A percentile compares a stretch with the other conserved stretches of the same genome.
phyloP scores from a whole-genome alignment of 1,140 invertebrate genomes.

The Drosophila pruinosa region DNA sequence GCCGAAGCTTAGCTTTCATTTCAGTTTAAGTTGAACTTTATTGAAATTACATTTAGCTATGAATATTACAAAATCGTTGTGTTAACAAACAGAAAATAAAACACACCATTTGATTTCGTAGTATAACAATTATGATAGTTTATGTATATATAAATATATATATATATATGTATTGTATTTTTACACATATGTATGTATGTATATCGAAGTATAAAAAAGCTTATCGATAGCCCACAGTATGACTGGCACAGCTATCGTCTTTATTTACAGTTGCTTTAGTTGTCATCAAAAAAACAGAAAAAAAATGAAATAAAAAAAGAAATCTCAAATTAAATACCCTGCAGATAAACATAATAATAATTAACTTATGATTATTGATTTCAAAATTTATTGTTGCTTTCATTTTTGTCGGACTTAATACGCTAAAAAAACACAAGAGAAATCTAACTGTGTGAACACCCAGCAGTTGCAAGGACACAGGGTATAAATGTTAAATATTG shows the following conservation, averaged over 20 bases:
- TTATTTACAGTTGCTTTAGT: constrained; percentile 22
- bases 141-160: neutral
- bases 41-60: constrained; percentile 35
- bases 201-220: constrained; percentile 30
- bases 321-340: neutral
- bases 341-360: no score
- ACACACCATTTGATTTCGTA: neutral
- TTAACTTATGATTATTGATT: neutral
- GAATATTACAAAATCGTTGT: constrained; percentile 5
- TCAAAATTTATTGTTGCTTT: neutral
- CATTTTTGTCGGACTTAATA: no score
- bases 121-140: constrained; percentile 27
- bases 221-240: constrained; percentile 22
- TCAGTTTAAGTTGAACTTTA: constrained; percentile 41
- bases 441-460: no score
- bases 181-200: neutral
- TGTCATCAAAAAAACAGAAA: neutral
- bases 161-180: neutral
- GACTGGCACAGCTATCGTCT: neutral
- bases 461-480: neutral
- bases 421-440: neutral
- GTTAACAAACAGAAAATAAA: constrained; percentile 18
- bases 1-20: constrained; percentile 36
- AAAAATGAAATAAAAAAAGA: neutral
- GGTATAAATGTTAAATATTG: neutral